Percentiles rank a stretch among this genome's conserved stretches.
Evolutionary conservation across 2,797 vertebrate species (phyloP).

Genomic region (Chaunax sp.): DNA sequence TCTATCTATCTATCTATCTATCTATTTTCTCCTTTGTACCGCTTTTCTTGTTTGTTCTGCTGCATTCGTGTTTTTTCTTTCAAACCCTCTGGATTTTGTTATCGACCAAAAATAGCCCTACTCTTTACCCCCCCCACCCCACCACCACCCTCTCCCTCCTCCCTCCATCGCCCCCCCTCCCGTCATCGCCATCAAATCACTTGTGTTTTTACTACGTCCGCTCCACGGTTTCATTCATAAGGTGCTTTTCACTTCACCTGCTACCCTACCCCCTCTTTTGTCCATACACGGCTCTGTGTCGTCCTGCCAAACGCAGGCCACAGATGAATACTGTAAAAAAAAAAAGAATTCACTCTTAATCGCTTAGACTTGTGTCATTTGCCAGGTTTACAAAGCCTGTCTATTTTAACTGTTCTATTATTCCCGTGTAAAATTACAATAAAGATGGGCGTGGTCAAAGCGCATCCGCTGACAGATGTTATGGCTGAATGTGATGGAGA

Average conservation of each 20-base stretch:
- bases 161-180: constrained; percentile 44
- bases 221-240: constrained; percentile 88
- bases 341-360: constrained; percentile 52
- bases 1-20: constrained; percentile 50
- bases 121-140: constrained; percentile 55
- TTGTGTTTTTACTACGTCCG: constrained; percentile 87
- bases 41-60: constrained; percentile 65
- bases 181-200: constrained; percentile 85
- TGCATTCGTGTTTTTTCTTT: constrained; percentile 75
- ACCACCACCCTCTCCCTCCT: constrained; percentile 1
- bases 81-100: constrained; percentile 75
- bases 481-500: constrained; percentile 80
- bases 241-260: constrained; percentile 86
- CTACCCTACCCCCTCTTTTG: constrained; percentile 75
- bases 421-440: constrained; percentile 75
- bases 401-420: constrained; percentile 53
- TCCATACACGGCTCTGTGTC: constrained; percentile 67
- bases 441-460: constrained; percentile 85
- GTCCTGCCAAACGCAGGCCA: constrained; percentile 58
- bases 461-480: constrained; percentile 77
- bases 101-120: constrained; percentile 79
- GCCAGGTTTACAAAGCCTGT: constrained; percentile 19
- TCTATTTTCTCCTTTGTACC: constrained; percentile 3
- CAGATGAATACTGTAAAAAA: constrained; percentile 37
- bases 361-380: constrained; percentile 40